Evolutionary conservation across 2,113 vertebrate species (phyloP).

Genomic region (Eptesicus fuscus): DNA sequence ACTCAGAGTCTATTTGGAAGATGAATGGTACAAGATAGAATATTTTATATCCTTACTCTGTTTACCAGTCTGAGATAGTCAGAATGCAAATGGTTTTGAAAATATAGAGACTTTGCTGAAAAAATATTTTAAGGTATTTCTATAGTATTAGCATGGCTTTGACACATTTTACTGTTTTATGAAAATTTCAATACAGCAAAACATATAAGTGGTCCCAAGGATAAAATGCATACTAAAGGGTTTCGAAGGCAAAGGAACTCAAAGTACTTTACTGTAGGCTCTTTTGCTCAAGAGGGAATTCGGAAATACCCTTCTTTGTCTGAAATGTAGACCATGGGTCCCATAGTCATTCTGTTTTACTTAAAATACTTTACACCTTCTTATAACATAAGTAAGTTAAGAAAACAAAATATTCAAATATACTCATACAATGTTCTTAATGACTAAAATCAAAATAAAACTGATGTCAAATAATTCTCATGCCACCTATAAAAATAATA

Average conservation of each 20-base stretch:
- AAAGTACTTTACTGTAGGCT: neutral
- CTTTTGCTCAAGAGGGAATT: neutral
- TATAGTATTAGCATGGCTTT: neutral
- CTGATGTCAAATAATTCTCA: neutral
- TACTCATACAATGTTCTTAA: neutral
- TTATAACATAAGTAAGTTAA: neutral
- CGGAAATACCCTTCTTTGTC: neutral
- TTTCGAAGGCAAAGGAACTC: neutral
- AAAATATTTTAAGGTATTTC: conserved; percentile 34
- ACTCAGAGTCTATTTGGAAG: conserved; percentile 47
- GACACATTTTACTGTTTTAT: conserved; percentile 1
- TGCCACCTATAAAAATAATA: neutral
- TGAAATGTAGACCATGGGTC: neutral
- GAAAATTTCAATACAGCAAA: neutral
- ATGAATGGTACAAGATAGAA: conserved; percentile 34
- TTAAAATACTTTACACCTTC: neutral
- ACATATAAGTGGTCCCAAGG: neutral
- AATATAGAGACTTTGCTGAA: conserved; percentile 16
- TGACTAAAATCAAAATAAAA: neutral
- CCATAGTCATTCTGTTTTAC: neutral
- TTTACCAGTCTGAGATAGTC: conserved; percentile 13
- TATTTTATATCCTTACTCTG: conserved; percentile 13
- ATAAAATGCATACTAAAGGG: neutral
- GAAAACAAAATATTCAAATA: neutral
- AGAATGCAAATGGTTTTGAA: conserved; percentile 31